A percentile compares a stretch with the other conserved stretches of the same genome.
These are phyloP conservation scores for Atrina japonica DNA, from an alignment of 2,888 invertebrate species.

Conservation along the genomic window DNA sequence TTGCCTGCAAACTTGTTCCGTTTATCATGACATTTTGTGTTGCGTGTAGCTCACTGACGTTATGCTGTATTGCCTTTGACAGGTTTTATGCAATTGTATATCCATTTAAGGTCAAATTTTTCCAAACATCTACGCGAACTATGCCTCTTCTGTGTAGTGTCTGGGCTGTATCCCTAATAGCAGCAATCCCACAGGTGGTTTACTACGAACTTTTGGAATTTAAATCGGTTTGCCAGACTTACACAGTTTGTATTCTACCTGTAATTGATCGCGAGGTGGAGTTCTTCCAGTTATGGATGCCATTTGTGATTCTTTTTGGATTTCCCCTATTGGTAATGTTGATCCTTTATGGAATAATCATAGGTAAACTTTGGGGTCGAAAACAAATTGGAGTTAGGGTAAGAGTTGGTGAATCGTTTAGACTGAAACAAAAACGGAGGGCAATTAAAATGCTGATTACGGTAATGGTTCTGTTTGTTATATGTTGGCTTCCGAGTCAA, in stretches of 20 bases:
- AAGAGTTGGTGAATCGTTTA: conserved; percentile 43
- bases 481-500: conserved; percentile 65
- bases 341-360: conserved; percentile 62
- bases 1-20: conserved; percentile 63
- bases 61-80: conserved; percentile 68
- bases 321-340: conserved; percentile 60
- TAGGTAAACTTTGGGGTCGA: conserved; percentile 63
- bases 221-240: conserved; percentile 31
- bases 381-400: conserved; percentile 44
- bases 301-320: conserved; percentile 53
- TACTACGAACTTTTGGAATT: conserved; percentile 52
- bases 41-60: conserved; percentile 62
- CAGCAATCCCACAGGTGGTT: conserved; percentile 58
- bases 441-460: conserved; percentile 69
- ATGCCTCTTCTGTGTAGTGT: conserved; percentile 52
- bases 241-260: conserved; percentile 44
- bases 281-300: conserved; percentile 56
- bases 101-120: conserved; percentile 61
- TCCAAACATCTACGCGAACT: conserved; percentile 54
- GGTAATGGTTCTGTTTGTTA: conserved; percentile 62
- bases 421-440: conserved; percentile 58
- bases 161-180: conserved; percentile 56
- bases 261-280: conserved; percentile 36
- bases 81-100: conserved; percentile 67
- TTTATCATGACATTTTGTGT: conserved; percentile 59